phyloP scores from a whole-genome alignment of 2,113 vertebrate species.

The Indicator indicator region DNA sequence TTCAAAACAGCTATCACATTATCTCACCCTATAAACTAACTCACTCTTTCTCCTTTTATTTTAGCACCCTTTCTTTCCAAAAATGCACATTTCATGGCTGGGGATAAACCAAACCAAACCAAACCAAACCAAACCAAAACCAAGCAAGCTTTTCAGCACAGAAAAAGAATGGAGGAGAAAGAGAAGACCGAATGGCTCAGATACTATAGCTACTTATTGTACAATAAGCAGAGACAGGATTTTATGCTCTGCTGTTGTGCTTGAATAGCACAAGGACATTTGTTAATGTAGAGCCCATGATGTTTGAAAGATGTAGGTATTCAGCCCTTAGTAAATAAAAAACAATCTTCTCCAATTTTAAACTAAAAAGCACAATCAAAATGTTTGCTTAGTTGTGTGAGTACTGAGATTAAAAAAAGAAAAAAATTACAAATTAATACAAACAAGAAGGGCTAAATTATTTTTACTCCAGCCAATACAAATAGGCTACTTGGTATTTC shows the following conservation, averaged over 20 bases:
- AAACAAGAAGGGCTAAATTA: not conserved
- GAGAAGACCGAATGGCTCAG: not conserved
- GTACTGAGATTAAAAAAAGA: not conserved
- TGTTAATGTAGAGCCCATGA: not conserved
- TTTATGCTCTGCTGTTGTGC: not conserved
- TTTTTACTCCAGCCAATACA: not conserved
- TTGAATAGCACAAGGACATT: not conserved
- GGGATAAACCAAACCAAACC: too few species aligned
- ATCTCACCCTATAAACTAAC: not conserved
- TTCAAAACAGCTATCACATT: not conserved
- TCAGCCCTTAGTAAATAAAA: not conserved
- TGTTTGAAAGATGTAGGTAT: not conserved
- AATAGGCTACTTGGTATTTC: not conserved
- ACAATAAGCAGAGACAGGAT: not conserved
- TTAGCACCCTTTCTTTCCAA: not conserved
- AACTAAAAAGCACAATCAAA: not conserved
- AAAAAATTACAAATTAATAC: not conserved
- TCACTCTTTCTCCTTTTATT: not conserved
- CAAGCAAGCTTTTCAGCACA: not conserved
- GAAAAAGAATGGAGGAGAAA: not conserved
- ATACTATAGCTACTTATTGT: not conserved
- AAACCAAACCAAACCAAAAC: not conserved
- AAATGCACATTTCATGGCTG: not conserved
- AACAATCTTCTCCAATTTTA: not conserved
- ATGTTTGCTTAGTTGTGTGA: not conserved